These are phyloP conservation scores for Glaucopsyche alexis DNA, from an alignment of 2,888 invertebrate genomes.

Conservation along the genomic window DNA sequence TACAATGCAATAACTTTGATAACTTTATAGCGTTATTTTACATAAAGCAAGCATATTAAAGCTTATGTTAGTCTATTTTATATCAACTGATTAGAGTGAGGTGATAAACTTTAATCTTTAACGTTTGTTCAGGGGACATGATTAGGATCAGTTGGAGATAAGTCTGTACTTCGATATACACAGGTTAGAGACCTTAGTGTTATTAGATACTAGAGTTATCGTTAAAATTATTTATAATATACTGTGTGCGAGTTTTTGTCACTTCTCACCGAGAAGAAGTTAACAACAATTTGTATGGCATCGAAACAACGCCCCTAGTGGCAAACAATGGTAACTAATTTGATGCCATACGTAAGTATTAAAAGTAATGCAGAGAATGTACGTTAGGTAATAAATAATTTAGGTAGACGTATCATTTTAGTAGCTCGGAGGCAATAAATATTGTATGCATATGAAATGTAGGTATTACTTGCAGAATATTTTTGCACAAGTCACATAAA, in stretches of 20 bases:
- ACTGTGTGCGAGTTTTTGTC: too few species aligned
- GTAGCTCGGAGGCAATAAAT: too few species aligned
- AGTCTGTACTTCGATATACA: conserved; percentile 6
- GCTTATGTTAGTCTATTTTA: conserved; percentile 14
- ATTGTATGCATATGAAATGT: too few species aligned
- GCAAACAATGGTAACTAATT: too few species aligned
- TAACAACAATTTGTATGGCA: too few species aligned
- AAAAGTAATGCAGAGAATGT: too few species aligned
- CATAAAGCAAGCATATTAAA: conserved; percentile 24
- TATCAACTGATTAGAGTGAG: conserved; percentile 17
- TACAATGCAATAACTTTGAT: conserved; percentile 22
- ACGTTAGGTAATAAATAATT: too few species aligned
- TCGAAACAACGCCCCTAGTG: too few species aligned
- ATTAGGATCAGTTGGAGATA: conserved; percentile 26
- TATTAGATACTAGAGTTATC: background rate
- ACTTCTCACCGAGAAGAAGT: too few species aligned
- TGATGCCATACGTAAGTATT: too few species aligned
- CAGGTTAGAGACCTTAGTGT: conserved; percentile 21
- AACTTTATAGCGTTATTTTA: conserved; percentile 20
- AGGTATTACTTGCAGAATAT: background rate
- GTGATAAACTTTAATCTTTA: conserved; percentile 27
- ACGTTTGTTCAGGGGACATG: conserved; percentile 26
- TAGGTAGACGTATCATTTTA: too few species aligned
- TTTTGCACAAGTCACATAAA: conserved; percentile 8
- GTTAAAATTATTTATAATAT: background rate